Evolutionary conservation across 2,113 vertebrate species (phyloP).

Genomic region (Tringa solitaria): DNA sequence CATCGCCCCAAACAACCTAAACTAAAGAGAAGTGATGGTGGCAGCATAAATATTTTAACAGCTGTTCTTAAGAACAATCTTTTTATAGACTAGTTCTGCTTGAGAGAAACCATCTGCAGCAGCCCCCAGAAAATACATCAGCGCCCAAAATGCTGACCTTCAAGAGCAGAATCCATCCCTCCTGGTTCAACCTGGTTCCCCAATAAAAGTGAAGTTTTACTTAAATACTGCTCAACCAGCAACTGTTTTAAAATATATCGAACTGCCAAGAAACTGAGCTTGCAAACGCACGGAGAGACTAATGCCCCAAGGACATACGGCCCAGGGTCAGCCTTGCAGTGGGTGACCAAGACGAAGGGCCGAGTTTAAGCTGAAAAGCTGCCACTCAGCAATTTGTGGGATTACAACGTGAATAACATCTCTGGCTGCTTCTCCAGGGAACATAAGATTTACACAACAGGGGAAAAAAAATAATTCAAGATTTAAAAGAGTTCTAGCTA

Average conservation of each 20-base stretch:
- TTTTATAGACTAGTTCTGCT: neutral
- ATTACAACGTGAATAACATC: neutral
- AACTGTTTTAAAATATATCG: neutral
- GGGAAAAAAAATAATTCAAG: neutral
- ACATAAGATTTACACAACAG: neutral
- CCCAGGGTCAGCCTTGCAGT: neutral
- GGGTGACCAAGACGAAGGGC: neutral
- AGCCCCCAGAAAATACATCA: neutral
- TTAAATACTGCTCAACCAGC: neutral
- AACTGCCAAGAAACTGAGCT: neutral
- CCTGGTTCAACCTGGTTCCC: neutral
- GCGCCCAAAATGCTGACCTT: neutral
- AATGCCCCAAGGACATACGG: accelerated
- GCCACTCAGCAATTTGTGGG: neutral
- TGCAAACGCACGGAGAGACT: neutral
- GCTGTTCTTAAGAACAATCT: neutral
- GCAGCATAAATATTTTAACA: neutral
- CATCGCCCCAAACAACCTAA: neutral
- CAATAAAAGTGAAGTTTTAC: neutral
- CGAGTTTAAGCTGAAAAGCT: neutral
- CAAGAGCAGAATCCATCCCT: neutral
- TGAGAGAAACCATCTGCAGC: neutral
- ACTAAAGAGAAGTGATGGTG: neutral
- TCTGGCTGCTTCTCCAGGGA: neutral
- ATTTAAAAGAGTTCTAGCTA: neutral